phyloP scores from a whole-genome alignment of 1,140 invertebrate genomes.

The Lasioglossum albipes region DNA sequence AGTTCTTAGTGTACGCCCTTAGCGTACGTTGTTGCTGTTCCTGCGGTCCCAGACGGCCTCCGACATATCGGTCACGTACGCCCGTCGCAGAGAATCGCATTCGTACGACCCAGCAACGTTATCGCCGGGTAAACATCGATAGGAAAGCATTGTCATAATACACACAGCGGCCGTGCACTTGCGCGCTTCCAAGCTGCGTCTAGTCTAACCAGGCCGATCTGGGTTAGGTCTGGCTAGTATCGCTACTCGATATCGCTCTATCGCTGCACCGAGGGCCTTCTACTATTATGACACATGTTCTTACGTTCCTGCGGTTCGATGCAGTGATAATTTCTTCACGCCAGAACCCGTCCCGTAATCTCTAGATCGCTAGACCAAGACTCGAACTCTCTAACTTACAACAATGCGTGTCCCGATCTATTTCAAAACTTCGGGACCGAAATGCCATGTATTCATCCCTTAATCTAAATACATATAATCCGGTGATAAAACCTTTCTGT shows the following conservation, averaged over 20 bases:
- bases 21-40: constrained; percentile 3
- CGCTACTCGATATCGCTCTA: constrained; percentile 37
- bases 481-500: no score
- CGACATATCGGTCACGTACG: constrained; percentile 58
- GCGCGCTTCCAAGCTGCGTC: constrained; percentile 14
- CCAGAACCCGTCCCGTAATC: background rate
- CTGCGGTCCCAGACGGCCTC: constrained; percentile 24
- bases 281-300: constrained; percentile 41
- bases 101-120: constrained; percentile 44
- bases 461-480: no score
- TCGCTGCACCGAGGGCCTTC: background rate
- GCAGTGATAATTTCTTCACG: constrained; percentile 41
- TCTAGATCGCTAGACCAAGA: background rate
- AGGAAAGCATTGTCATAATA: constrained; percentile 50
- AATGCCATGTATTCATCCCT: no score
- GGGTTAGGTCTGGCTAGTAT: background rate
- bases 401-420: no score
- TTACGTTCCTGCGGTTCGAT: constrained; percentile 35
- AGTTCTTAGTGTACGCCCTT: constrained; percentile 13
- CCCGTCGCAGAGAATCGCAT: constrained; percentile 38
- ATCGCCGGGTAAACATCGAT: constrained; percentile 59
- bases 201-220: constrained; percentile 17
- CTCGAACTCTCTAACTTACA: background rate
- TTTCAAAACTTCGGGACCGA: no score
- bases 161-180: constrained; percentile 25